phyloP scores from a whole-genome alignment of 1,140 invertebrate species.

The Zaprionus ghesquierei region DNA sequence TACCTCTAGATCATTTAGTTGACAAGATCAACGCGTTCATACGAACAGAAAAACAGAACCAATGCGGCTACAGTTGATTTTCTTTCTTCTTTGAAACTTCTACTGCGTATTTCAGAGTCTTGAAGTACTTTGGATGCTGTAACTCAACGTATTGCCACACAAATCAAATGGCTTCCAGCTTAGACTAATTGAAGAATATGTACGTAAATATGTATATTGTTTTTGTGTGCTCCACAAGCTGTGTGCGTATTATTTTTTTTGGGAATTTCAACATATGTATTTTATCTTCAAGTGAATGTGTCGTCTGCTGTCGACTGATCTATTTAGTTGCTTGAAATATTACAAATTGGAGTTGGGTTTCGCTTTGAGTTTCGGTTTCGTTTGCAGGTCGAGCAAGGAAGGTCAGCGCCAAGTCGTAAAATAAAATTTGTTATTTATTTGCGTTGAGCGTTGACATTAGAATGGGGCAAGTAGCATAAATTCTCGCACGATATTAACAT shows the following conservation, averaged over 20 bases:
- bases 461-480: constrained; percentile 68
- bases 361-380: not conserved
- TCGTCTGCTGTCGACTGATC: constrained; percentile 41
- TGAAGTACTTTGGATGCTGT: not conserved
- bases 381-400: constrained; percentile 43
- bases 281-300: constrained; percentile 10
- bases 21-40: too few relatives aligned
- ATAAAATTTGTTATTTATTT: constrained; percentile 69
- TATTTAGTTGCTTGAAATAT: constrained; percentile 33
- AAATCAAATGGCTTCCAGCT: constrained; percentile 39
- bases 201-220: not conserved
- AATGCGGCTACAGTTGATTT: too few relatives aligned
- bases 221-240: constrained; percentile 15
- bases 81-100: not conserved
- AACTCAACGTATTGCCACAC: constrained; percentile 39
- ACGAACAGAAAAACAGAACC: too few relatives aligned
- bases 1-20: too few relatives aligned
- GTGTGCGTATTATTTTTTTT: not conserved
- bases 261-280: not conserved
- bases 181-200: constrained; percentile 20
- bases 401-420: constrained; percentile 70
- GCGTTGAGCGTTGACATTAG: constrained; percentile 56
- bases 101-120: not conserved
- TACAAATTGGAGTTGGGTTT: constrained; percentile 21
- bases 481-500: constrained; percentile 60